These are phyloP conservation scores for Glaucomys volans DNA, from an alignment of 2,113 vertebrate species.

Conservation along the genomic window DNA sequence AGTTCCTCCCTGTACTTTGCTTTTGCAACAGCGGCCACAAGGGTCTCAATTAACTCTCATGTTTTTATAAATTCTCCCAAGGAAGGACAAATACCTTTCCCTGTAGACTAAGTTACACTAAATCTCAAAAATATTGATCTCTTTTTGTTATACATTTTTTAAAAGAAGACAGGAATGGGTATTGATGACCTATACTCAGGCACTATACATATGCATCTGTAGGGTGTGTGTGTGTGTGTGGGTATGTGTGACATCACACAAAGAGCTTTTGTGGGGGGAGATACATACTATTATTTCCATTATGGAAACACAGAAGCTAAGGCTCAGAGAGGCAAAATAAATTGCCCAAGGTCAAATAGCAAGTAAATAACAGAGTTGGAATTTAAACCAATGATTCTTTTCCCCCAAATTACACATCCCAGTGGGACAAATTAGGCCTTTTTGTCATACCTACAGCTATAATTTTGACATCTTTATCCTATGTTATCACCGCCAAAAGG, in stretches of 20 bases:
- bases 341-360: constrained; percentile 55
- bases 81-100: neutral
- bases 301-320: constrained; percentile 46
- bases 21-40: neutral
- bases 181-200: neutral
- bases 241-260: neutral
- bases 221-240: neutral
- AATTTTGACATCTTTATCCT: constrained; percentile 22
- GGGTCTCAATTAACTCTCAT: constrained; percentile 45
- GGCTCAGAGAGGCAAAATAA: constrained; percentile 62
- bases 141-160: constrained; percentile 41
- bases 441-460: constrained; percentile 15
- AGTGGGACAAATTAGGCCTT: constrained; percentile 28
- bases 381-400: constrained; percentile 55
- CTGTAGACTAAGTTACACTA: constrained; percentile 10
- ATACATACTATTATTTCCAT: constrained; percentile 27
- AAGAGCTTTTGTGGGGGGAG: neutral
- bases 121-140: constrained; percentile 44
- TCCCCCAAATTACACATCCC: constrained; percentile 9
- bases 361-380: constrained; percentile 49
- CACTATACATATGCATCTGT: neutral
- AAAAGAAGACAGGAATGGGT: neutral
- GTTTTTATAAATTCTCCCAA: constrained; percentile 25
- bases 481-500: neutral
- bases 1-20: neutral